Evolutionary conservation across 92 coral and sea anemone genomes (phyloP), one percentile per base, ranked within the genome.

Genomic region (Parazoanthus darwini): DNA sequence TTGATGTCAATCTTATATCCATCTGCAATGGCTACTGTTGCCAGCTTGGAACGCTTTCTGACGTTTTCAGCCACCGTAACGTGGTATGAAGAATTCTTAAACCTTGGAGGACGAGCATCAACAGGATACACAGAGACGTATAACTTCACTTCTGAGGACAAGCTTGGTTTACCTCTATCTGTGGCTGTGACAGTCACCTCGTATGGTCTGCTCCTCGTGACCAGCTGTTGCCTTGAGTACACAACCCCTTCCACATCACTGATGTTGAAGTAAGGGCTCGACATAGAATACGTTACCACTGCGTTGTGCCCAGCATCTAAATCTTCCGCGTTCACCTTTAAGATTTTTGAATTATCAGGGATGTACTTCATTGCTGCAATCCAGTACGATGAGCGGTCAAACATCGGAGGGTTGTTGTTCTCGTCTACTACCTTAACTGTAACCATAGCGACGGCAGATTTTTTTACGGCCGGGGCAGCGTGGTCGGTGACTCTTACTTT

Each of bases 351-450:
- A 14, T 92, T 92, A 15, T 85, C 79, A 46, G 92, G 89, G 65
- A 97, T 85, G 56, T 88, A 93, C 66, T 89, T 92, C 22, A 93
- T 89, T 15, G 88, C 68, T 0, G 97, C 86, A 13, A 90, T 89
- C 98, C 97, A 95, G 85, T 97, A 97, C 16, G 99, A 97, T 1
- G 98, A 89, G 90, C 92, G 98, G 20, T 88, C 88, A 90, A 97
- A 97, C 74, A 85, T 84, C 3, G 99, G 99, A 39, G 85, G 89
- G 81, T 97, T 91, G 90, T 95, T 97, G 89, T 95, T 96, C 22
- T 93, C 93, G 89, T 95, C 99, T 38, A 87, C 91, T 18, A 97
- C 96, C 66, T 91, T 88, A 8, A 96, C 89, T n/a, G 81, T 84
- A 39, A 89, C 94, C 44, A 46, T 36, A 4, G 98, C 94, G 29